Base-by-base conservation (phyloP, 2,888 invertebrate species). In the Alitta virens region DNA sequence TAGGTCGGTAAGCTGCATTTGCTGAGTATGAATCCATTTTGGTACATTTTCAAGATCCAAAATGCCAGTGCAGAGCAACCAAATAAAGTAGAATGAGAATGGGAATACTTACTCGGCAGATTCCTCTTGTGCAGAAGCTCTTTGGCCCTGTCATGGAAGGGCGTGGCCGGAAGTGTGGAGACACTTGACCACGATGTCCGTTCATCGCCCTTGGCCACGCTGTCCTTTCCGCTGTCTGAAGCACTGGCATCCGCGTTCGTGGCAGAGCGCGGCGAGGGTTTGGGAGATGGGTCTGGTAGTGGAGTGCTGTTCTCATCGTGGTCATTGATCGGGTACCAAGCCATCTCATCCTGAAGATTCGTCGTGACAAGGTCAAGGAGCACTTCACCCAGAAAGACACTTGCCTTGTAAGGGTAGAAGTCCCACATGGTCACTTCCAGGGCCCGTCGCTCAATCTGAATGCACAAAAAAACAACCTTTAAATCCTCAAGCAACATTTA, bases 391-490 rank as follows among this genome's bases (percentile, higher is more conserved):
- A 78, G 62, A 68, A 78, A 80, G 14, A 67, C 66, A 55, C 90
- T 87, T 71, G 92, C 92, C 60, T 90, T 89, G 71, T 91, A 90
- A 0, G 91, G 91, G 71, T 89, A 89, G 68, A 90, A 86, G 78
- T 93, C 93, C 93, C 93, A 94, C 16, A 94, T 85, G 18, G 92
- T 92, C 21, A 94, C 89, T 77, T 94, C 92, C 59, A 94, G n/a
- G 18, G 46, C n/a, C n/a, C 21, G 5, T n/a, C 46, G 21, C 18
- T 46, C 46, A 18, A 46, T 46, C 46, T 46, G 21, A 16, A 46
- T 40, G 40, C 16, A 40, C 9, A 12, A 40, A 40, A 40, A 12
- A 16, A 40, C 9, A 40, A n/a, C n/a, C n/a, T n/a, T n/a, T n/a
- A n/a, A n/a, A n/a, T n/a, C n/a, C n/a, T n/a, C n/a, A n/a, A n/a